Conservation (phyloP, 2,113 vertebrate genomes). For the Aptenodytes forsteri region DNA sequence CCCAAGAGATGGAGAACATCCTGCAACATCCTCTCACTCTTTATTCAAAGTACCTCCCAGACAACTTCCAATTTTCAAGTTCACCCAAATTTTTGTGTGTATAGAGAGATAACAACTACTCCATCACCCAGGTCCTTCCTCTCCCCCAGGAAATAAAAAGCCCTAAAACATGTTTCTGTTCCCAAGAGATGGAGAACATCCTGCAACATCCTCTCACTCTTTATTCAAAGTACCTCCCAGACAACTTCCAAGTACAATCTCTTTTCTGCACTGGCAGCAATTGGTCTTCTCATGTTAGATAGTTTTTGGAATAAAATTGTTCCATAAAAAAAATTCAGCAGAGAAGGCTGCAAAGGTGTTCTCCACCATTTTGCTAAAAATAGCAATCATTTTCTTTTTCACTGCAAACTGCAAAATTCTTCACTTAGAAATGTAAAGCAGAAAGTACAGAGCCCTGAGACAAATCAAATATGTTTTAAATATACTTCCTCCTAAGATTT, state of each 20-base stretch:
- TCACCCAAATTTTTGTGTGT: neutral
- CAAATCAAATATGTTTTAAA: neutral
- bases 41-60: neutral
- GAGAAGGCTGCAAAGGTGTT: neutral
- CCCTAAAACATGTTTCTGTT: neutral
- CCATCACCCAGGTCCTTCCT: neutral
- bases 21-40: neutral
- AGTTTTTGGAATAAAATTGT: neutral
- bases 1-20: neutral
- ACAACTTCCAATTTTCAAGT: neutral
- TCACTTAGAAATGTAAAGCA: neutral
- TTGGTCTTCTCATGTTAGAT: neutral
- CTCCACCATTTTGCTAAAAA: neutral
- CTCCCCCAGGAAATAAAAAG: neutral
- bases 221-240: neutral
- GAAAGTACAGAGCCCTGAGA: neutral
- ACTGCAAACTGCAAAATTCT: neutral
- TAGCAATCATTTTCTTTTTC: neutral
- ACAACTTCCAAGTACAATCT: neutral
- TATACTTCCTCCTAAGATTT: neutral
- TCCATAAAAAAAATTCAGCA: neutral
- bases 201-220: neutral
- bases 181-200: neutral
- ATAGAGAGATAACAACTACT: neutral
- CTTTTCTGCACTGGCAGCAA: neutral